These are phyloP conservation scores for Morone saxatilis DNA, from an alignment of 2,113 vertebrate genomes.

Conservation along the genomic window DNA sequence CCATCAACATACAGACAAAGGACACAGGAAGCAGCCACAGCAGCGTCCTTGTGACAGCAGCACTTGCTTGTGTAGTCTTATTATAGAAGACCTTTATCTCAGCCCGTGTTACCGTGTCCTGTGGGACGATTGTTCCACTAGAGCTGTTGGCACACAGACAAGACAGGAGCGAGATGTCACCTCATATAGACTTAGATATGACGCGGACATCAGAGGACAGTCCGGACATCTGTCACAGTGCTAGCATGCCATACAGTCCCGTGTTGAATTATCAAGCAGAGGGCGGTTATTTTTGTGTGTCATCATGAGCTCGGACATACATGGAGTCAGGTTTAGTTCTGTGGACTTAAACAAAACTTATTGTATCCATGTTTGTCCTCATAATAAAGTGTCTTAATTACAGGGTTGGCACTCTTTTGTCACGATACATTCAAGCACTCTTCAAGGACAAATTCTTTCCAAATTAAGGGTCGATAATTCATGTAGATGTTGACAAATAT, in stretches of 20 bases:
- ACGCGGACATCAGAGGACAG: slow-evolving; percentile 7
- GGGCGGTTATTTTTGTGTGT: slow-evolving; percentile 28
- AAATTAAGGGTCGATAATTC: no score
- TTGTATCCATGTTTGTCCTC: neutral
- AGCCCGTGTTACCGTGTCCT: neutral
- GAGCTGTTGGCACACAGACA: slow-evolving; percentile 31
- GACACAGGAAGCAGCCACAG: slow-evolving; percentile 12
- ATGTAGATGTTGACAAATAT: no score
- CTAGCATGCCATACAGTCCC: slow-evolving; percentile 13
- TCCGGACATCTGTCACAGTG: slow-evolving; percentile 23
- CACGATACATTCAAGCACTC: no score
- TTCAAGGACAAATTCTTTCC: no score
- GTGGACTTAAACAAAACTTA: neutral
- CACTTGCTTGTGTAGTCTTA: slow-evolving; percentile 26
- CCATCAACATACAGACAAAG: neutral
- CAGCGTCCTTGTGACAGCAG: neutral
- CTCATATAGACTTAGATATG: slow-evolving; percentile 7
- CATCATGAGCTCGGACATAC: neutral
- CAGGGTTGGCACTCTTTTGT: no score
- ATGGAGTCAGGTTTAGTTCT: neutral
- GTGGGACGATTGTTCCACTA: slow-evolving; percentile 35
- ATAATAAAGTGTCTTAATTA: neutral
- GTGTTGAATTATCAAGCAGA: neutral
- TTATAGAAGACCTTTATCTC: slow-evolving; percentile 58
- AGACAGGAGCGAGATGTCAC: slow-evolving; percentile 17